Conservation (phyloP, 2,113 vertebrate genomes). For the Cochlearius cochlearius region DNA sequence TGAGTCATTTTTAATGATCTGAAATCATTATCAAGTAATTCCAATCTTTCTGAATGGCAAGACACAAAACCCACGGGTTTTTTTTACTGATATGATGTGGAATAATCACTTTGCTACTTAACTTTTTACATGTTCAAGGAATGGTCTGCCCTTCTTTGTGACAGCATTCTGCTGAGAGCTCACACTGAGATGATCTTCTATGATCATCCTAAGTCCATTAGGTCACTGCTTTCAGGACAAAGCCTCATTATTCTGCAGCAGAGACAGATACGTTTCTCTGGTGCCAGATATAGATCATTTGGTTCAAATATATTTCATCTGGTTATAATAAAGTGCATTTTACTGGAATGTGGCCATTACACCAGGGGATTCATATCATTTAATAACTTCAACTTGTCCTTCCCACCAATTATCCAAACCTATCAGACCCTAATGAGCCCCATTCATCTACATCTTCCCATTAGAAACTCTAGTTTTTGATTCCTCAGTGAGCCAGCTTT, state of each 20-base stretch:
- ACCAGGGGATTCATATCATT: constrained; percentile 29
- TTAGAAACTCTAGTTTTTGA: neutral
- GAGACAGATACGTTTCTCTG: constrained; percentile 4
- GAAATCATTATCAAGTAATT: neutral
- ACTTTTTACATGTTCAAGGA: neutral
- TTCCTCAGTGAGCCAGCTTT: neutral
- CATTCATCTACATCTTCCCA: constrained; percentile 27
- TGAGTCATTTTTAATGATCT: neutral
- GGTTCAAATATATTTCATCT: constrained; percentile 40
- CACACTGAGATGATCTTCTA: neutral
- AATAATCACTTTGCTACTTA: neutral
- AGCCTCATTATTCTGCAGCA: constrained; percentile 16
- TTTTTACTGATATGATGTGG: neutral
- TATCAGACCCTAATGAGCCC: constrained; percentile 23
- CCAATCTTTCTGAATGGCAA: neutral
- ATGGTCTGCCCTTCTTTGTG: neutral
- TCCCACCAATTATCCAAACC: constrained; percentile 14
- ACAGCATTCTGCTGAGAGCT: neutral
- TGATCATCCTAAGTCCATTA: neutral
- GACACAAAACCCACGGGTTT: neutral
- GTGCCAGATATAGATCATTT: constrained; percentile 45
- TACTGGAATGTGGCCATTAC: constrained; percentile 41
- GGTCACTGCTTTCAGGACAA: constrained; percentile 15
- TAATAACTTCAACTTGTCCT: constrained; percentile 43
- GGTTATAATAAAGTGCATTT: constrained; percentile 48